Evolutionary conservation across 2,888 invertebrate genomes (phyloP), one percentile per base, ranked within the genome.

Genomic region (Sesia bembeciformis): DNA sequence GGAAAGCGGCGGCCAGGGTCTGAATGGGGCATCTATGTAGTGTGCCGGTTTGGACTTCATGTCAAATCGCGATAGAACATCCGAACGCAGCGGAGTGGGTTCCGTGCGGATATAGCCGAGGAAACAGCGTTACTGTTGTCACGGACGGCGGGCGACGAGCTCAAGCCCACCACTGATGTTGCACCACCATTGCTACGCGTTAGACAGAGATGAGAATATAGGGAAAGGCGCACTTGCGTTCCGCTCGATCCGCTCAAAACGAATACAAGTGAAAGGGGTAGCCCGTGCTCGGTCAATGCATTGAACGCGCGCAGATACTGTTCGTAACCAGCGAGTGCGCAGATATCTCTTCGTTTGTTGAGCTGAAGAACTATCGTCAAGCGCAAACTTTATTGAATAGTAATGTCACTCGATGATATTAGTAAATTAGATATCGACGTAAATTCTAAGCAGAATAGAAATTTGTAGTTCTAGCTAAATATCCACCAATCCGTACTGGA

Each of bases 1-100:
- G 68, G 93, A 91, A 72, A 93, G 86, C 69, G 92, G 92, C 50
- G 93, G 92, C 93, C 93, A 93, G 58, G 93, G 92, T 64, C 93
- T 90, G 68, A 88, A 88, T 74, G 88, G 85, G 66, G 83, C 77
- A 68, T 90, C 89, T 60, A 81, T 74, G 77, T 83, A 84, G 64
- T 88, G 92, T 71, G 83, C 81, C 70, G 85, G 91, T 81, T 91
- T 92, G 74, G 93, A 93, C 89, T 93, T 93, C 78, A 93, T 90
- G 76, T 92, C 68, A 91, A 83, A 80, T 92, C 92, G 72, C 92
- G 78, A 73, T 74, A 72, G 75, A 69, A 74, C 84, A 85, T 81
- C 80, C 78, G 79, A 79, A 73, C 83, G 81, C 81, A 70, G 72
- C 72, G 76, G 64, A 66, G 70, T 74, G 77, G 75, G 80, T 81